Evolutionary conservation across 2,113 vertebrate species (phyloP), one percentile per base, ranked within the genome.

Genomic region (Hydrochoerus hydrochaeris): DNA sequence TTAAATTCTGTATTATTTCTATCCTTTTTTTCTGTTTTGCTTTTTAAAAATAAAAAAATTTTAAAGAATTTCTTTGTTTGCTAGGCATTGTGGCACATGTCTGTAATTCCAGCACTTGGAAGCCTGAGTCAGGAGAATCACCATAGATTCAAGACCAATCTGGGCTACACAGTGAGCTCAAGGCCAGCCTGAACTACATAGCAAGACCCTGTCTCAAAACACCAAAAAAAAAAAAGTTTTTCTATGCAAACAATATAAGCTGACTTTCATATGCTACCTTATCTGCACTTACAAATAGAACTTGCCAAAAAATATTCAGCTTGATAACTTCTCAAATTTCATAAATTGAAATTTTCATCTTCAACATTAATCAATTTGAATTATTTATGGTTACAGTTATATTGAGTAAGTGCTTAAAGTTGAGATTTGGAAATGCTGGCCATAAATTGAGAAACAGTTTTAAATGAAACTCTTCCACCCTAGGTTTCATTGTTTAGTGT

Each of bases 281-380:
- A 96, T 97, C 92, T 95, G 7, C 60, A 80, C 78, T 88, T 96
- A 93, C 22, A 91, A 95, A 81, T 46, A 87, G 60, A 97, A 89
- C 78, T 92, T 95, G 35, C 77, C 75, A 90, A 60, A 60, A 85
- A 95, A 96, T 91, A 85, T 58, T 91, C 52, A 89, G 44, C 65
- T 95, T 73, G 24, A 32, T 90, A 95, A 54, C 35, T 63, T 92
- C 95, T 92, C 65, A 96, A 95, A 85, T 90, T 95, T 94, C 71
- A 94, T 87, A 96, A 95, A 85, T 85, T 92, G 69, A 88, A 92
- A 73, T 88, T 96, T 90, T 97, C 62, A 93, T 95, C 95, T 96
- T 94, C 80, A 91, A 90, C 69, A 95, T 78, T 96, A 96, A 93
- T 95, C 85, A 90, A 13, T 67, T 90, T 28, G 5, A 94, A 94